Evolutionary conservation across 1,140 invertebrate species (phyloP), one percentile per base, ranked within the genome.

Genomic region (Drosophila suzukii): DNA sequence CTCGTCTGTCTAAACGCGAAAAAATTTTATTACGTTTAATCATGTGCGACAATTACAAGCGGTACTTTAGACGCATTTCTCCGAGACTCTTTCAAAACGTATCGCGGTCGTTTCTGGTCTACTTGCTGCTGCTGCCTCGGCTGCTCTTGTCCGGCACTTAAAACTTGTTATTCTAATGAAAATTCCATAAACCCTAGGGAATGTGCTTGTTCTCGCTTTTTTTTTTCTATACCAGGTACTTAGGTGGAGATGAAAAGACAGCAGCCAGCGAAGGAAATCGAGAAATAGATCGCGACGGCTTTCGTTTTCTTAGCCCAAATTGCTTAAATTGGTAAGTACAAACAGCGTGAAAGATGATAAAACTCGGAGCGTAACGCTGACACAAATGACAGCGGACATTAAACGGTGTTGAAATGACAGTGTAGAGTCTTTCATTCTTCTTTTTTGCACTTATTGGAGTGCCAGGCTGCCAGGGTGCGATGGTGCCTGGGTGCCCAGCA

Each of bases 41-140:
- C 78, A 81, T 81, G 78, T 81, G 78, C 78, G 66, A 81, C 78
- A 81, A 81, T 81, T 81, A 81, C 78, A 55, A 81, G 73, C 78
- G 78, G 78, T 81, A 81, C 78, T 81, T 81, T 81, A 81, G 78
- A 81, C 78, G 78, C 78, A 75, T 78, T 79, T 76, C 61, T 49
- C 75, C 53, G 77, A 57, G 62, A 58, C 44, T 58, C 47, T 75
- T 54, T 41, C 47, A 59, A 76, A 66, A 75, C 63, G 46, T 43
- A 75, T 75, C 27, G 72, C 32, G 38, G 47, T 39, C 38, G 56
- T 56, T 70, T 55, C 61, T 74, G 73, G 56, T 77, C 78, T 81
- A 76, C 15, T 75, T 81, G 74, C 68, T 62, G 54, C 55, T 44
- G 43, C 36, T 36, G 34, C 11, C 6, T 34, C 27, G 46, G 62